Evolutionary conservation across 2,888 invertebrate species (phyloP), one percentile per base, ranked within the genome.

Genomic region (Alviniconcha strummeri): DNA sequence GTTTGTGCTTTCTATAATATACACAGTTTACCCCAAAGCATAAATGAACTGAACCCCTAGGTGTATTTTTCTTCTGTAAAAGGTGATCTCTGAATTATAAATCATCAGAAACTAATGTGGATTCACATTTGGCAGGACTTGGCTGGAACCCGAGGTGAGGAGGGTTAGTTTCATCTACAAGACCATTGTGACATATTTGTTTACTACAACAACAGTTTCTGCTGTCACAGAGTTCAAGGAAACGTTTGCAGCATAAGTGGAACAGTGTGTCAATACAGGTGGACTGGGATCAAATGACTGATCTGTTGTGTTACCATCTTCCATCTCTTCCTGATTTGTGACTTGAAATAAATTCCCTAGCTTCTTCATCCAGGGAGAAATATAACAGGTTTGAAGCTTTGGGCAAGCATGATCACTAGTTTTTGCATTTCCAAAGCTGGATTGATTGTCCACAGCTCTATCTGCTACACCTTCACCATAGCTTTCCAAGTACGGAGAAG

Each of bases 391-490:
- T 6, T 13, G 11, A 15, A 75, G 8, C 19, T 77, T 77, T 4
- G 57, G 76, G 11, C 57, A 77, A 13, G 56, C 76, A 19, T 77
- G 76, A 57, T 77, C 76, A 2, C 57, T 77, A 55, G 56, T 77
- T 57, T 19, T 77, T 1, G 76, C 19, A 55, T 77, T 57, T 57
- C 76, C 19, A 6, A 77, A n/a, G 57, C 9, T 15, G 64, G 9
- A 64, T 15, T 64, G 64, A 64, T 57, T 56, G 11, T 19, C 15
- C 8, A 19, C 76, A 57, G 19, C 17, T 4, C 11, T 19, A 9
- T 77, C 15, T 4, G 56, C 57, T 11, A 17, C 57, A 6, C 57
- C 56, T 11, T 77, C 76, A 19, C 57, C 57, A 17, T 77, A 77
- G 6, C 76, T 57, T 57, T 19, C 57, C 76, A 77, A 57, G 17